These are phyloP conservation scores for Tipula lateralis DNA, from an alignment of 2,888 invertebrate species.

Conservation along the genomic window DNA sequence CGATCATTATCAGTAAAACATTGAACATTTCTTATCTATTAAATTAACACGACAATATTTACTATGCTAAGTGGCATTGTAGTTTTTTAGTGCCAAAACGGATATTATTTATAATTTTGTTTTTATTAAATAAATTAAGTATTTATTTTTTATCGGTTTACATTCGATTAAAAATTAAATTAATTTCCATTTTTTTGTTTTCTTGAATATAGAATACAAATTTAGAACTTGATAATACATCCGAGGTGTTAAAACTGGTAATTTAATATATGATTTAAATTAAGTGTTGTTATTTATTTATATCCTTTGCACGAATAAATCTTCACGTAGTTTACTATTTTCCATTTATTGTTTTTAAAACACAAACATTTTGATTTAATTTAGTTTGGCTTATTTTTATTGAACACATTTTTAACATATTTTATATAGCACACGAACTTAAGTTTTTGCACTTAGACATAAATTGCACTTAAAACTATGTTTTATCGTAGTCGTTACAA, in stretches of 20 bases:
- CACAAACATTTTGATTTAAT: not conserved
- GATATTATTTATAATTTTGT: too few relatives aligned
- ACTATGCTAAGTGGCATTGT: not conserved
- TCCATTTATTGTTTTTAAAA: not conserved
- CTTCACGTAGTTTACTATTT: not conserved
- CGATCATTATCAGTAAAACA: not conserved
- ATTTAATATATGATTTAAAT: not conserved
- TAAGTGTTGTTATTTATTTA: not conserved
- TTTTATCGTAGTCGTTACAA: too few relatives aligned
- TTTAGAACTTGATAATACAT: constrained; percentile 1
- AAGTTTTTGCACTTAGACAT: not conserved
- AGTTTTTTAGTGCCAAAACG: not conserved
- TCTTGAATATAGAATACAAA: not conserved
- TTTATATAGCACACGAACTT: not conserved
- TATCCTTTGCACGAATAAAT: not conserved
- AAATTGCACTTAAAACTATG: too few relatives aligned
- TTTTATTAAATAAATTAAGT: not conserved
- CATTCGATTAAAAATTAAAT: not conserved
- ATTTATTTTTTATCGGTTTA: not conserved
- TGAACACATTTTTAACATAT: not conserved
- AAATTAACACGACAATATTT: too few relatives aligned
- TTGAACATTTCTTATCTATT: not conserved
- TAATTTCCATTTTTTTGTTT: not conserved
- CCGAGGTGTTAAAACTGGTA: constrained; percentile 15
- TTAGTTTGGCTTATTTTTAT: not conserved